A percentile compares a stretch with the other conserved stretches of the same genome.
These are phyloP conservation scores for Cephus runcator DNA, from an alignment of 2,888 invertebrate species.

Conservation along the genomic window DNA sequence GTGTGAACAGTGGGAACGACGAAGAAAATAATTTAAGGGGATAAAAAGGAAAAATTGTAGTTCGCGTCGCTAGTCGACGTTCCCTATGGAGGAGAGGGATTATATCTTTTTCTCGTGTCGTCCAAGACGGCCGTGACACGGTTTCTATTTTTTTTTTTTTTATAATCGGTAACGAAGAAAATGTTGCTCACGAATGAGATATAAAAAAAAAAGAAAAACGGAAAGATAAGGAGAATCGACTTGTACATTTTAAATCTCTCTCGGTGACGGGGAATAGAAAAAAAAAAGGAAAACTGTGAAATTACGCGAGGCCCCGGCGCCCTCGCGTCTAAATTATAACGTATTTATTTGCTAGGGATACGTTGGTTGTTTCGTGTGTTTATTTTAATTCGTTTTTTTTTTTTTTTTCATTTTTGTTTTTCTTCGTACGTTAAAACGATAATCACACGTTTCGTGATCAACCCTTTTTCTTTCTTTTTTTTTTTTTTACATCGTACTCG, in stretches of 20 bases:
- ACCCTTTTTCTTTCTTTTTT: conserved; percentile 3
- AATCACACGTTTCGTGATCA: no score
- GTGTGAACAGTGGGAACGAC: no score
- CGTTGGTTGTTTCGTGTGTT: no score
- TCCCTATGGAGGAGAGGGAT: not conserved
- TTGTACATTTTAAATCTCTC: not conserved
- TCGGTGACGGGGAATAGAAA: conserved; percentile 13
- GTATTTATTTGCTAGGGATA: conserved; percentile 49
- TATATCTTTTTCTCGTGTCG: no score
- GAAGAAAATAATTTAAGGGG: no score
- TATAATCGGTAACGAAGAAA: conserved; percentile 25
- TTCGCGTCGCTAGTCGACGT: not conserved
- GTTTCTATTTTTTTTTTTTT: conserved; percentile 24
- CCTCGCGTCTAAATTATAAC: conserved; percentile 53
- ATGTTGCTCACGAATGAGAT: conserved; percentile 29
- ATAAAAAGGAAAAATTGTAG: no score
- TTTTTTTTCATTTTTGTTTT: conserved; percentile 22
- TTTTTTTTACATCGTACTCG: not conserved
- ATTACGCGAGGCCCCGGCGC: conserved; percentile 18
- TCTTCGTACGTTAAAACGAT: no score
- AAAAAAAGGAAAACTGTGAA: conserved; percentile 19
- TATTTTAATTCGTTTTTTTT: conserved; percentile 22
- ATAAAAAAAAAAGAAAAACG: not conserved
- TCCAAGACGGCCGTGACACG: conserved; percentile 6
- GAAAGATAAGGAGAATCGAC: not conserved